These are phyloP conservation scores for Pseudanteris insignis DNA, from an alignment of 2,888 invertebrate genomes.

Conservation along the genomic window DNA sequence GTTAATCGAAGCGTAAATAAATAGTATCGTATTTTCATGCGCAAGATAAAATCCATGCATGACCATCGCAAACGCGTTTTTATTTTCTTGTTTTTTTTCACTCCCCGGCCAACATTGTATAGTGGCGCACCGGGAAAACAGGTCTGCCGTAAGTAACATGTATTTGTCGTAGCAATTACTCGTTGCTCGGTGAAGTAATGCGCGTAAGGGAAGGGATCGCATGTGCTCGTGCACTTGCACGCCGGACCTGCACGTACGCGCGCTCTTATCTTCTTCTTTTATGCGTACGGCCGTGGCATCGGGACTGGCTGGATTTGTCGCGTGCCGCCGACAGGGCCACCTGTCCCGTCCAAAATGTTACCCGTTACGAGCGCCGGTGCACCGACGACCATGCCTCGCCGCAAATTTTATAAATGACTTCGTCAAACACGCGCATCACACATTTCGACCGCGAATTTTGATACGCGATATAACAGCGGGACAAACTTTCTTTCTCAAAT, in stretches of 20 bases:
- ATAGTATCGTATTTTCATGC: no score
- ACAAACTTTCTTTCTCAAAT: no score
- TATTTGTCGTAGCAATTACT: conserved; percentile 33
- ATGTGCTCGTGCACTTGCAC: conserved; percentile 22
- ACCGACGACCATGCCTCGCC: no score
- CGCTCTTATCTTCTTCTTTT: conserved; percentile 36
- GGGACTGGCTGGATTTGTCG: conserved; percentile 60
- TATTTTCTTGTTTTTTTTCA: no score
- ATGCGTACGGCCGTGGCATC: conserved; percentile 19
- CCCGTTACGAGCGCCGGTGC: conserved; percentile 49
- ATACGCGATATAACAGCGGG: no score
- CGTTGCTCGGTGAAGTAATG: conserved; percentile 15
- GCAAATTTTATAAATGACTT: no score
- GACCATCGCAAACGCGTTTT: no score
- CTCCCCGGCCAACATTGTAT: no score
- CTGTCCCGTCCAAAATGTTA: conserved; percentile 58
- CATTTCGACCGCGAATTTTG: no score
- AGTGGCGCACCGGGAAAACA: background rate
- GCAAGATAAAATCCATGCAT: no score
- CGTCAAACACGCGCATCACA: no score
- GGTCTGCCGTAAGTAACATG: background rate
- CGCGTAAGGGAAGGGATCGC: conserved; percentile 1
- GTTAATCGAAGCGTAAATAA: no score
- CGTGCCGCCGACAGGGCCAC: conserved; percentile 57
- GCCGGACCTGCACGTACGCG: conserved; percentile 32